Conservation (phyloP, 2,888 invertebrate genomes). For the Chironomus riparius region DNA sequence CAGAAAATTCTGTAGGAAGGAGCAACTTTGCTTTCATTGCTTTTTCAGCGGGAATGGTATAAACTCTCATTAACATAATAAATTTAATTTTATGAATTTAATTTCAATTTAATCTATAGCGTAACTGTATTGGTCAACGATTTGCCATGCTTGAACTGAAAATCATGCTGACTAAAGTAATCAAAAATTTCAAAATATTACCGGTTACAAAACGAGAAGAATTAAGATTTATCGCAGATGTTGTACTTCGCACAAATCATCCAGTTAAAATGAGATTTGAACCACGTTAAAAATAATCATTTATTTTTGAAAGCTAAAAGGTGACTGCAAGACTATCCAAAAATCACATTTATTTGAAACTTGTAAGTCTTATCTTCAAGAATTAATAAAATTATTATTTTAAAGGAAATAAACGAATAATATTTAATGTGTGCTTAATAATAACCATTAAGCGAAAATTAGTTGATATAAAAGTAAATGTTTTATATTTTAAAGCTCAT, state of each 20-base stretch:
- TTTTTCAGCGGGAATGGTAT: conserved; percentile 51
- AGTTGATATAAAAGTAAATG: no score
- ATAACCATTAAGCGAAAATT: no score
- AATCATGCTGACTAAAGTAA: conserved; percentile 47
- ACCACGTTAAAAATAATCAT: neutral
- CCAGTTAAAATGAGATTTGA: conserved; percentile 36
- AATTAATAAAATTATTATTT: no score
- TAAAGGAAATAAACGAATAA: no score
- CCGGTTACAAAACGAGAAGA: conserved; percentile 45
- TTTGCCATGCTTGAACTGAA: conserved; percentile 59
- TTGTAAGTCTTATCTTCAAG: no score
- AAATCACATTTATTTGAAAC: no score
- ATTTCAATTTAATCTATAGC: neutral
- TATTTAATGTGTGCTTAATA: no score
- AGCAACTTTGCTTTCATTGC: conserved; percentile 58
- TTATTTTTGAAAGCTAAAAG: no score
- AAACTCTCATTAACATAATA: neutral
- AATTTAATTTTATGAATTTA: neutral
- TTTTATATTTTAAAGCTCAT: no score
- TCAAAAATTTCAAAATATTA: conserved; percentile 46
- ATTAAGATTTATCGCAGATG: conserved; percentile 41
- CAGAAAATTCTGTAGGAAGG: conserved; percentile 46
- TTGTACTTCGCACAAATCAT: conserved; percentile 44
- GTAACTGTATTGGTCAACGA: conserved; percentile 47
- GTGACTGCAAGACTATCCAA: no score